Conservation (phyloP, 2,113 vertebrate species). For the Ochotona princeps region DNA sequence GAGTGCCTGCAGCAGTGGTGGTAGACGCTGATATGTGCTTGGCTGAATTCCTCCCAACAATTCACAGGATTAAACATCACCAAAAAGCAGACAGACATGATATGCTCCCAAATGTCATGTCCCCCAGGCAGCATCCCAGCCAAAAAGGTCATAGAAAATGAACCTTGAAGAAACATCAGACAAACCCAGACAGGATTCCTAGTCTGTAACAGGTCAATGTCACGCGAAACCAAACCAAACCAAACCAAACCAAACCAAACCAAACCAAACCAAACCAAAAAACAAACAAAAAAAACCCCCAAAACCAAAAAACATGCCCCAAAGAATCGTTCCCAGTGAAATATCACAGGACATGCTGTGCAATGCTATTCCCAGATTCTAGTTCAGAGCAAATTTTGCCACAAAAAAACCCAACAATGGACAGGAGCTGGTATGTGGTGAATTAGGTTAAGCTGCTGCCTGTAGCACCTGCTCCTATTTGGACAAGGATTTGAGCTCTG, state of each 20-base stretch:
- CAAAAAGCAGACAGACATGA: neutral
- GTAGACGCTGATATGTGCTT: too few relatives aligned
- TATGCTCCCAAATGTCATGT: neutral
- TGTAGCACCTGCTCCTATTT: neutral
- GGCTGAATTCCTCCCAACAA: neutral
- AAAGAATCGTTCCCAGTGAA: neutral
- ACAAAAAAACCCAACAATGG: neutral
- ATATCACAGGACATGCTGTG: neutral
- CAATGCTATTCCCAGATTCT: neutral
- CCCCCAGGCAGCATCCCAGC: neutral
- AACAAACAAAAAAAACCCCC: too few relatives aligned
- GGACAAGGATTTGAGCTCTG: too few relatives aligned
- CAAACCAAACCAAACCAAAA: too few relatives aligned
- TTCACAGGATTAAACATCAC: neutral
- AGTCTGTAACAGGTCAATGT: neutral
- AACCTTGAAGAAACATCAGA: constrained; percentile 32
- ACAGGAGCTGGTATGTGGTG: too few relatives aligned
- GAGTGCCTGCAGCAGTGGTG: too few relatives aligned
- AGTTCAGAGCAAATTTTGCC: too few relatives aligned
- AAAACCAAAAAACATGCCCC: neutral
- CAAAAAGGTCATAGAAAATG: constrained; percentile 13
- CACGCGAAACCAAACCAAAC: neutral
- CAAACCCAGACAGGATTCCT: constrained; percentile 4
- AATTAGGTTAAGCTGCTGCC: neutral
- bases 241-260: too few relatives aligned